A percentile compares a stretch with the other conserved stretches of the same genome.
Conservation (phyloP, 1,140 invertebrate species). For the Eumaeus atala region DNA sequence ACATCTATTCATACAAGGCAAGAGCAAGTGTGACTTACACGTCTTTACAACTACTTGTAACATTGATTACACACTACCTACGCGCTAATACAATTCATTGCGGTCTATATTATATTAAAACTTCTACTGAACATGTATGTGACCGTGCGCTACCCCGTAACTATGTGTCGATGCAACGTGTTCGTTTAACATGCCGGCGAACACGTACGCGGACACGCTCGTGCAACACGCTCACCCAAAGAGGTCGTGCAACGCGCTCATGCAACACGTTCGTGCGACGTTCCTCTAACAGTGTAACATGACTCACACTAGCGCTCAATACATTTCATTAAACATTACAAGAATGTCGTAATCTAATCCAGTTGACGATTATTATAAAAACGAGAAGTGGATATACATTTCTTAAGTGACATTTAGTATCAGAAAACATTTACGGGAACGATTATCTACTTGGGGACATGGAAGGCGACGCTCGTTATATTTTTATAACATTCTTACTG, state of each 20-base stretch:
- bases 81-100: constrained; percentile 14
- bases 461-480: neutral
- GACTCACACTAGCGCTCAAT: neutral
- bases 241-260: too few relatives aligned
- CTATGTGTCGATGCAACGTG: neutral
- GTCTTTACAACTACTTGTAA: constrained; percentile 19
- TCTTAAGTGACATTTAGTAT: too few relatives aligned
- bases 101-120: constrained; percentile 13
- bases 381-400: too few relatives aligned
- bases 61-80: constrained; percentile 13
- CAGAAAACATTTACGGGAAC: too few relatives aligned
- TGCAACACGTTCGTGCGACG: too few relatives aligned
- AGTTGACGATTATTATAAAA: too few relatives aligned
- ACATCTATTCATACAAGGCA: constrained; percentile 22
- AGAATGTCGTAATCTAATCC: too few relatives aligned
- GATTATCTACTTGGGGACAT: neutral
- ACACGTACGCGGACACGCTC: too few relatives aligned
- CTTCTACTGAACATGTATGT: constrained; percentile 11
- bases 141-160: constrained; percentile 11
- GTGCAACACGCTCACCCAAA: too few relatives aligned
- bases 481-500: constrained; percentile 2
- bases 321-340: constrained; percentile 2
- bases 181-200: too few relatives aligned
- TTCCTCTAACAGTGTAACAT: constrained; percentile 1
- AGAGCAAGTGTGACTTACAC: constrained; percentile 22